A percentile compares a stretch with the other conserved stretches of the same genome.
Conservation (phyloP, 2,797 vertebrate genomes). For the Chaetodon trifasciatus region DNA sequence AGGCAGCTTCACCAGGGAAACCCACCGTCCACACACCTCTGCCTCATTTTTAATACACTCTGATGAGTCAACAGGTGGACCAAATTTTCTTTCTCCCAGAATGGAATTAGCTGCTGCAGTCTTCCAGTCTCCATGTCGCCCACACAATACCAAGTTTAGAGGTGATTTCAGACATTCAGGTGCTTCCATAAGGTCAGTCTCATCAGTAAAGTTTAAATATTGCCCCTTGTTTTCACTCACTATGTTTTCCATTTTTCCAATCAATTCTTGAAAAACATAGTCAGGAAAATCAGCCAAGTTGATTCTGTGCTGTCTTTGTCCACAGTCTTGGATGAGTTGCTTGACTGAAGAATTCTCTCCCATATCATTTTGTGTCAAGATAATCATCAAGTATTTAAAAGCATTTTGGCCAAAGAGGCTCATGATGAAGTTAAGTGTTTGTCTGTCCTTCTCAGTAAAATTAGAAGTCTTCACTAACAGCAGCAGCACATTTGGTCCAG, state of each 20-base stretch:
- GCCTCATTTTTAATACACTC: neutral
- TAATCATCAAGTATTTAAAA: conserved; percentile 38
- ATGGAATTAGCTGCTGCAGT: neutral
- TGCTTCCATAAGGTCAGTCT: neutral
- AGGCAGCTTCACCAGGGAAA: conserved; percentile 46
- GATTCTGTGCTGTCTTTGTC: conserved; percentile 8
- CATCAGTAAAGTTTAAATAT: conserved; percentile 35
- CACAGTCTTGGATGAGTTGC: conserved; percentile 37
- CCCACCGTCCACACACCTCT: neutral
- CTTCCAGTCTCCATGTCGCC: conserved; percentile 16
- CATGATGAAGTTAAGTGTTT: conserved; percentile 19
- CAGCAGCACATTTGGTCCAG: conserved; percentile 64
- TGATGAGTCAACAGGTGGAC: neutral
- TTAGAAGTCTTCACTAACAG: conserved; percentile 47
- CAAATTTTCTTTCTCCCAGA: conserved; percentile 7
- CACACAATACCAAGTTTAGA: conserved; percentile 55
- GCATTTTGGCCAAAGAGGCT: conserved; percentile 45
- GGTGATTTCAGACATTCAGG: neutral
- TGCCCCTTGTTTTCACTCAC: conserved; percentile 1
- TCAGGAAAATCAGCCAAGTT: neutral
- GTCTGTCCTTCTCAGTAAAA: conserved; percentile 40
- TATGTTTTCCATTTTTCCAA: conserved; percentile 42
- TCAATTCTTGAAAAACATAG: conserved; percentile 9
- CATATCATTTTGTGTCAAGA: neutral
- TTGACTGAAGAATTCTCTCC: neutral